Evolutionary conservation across 2,888 invertebrate genomes (phyloP).

Genomic region (Fissipunctia ypsillon): DNA sequence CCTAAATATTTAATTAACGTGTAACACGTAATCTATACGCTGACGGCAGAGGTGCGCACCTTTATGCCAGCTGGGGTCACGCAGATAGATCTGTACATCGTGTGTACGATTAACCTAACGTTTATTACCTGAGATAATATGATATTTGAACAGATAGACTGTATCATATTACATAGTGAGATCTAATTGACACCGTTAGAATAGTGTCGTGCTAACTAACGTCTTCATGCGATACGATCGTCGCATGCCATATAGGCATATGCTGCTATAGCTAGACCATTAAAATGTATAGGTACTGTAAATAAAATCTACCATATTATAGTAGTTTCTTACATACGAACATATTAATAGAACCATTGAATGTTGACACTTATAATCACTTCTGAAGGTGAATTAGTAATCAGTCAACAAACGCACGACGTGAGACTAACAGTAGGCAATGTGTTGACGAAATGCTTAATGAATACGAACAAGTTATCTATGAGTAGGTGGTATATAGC

Average conservation of each 20-base stretch:
- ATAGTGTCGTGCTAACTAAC: constrained; percentile 35
- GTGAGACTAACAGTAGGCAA: constrained; percentile 14
- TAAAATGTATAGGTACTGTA: constrained; percentile 11
- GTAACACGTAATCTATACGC: constrained; percentile 54
- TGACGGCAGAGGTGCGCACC: constrained; percentile 51
- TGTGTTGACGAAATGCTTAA: constrained; percentile 36
- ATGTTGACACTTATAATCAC: constrained; percentile 30
- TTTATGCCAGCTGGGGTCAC: constrained; percentile 57
- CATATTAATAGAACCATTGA: constrained; percentile 23
- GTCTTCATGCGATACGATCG: constrained; percentile 36
- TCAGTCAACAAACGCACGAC: constrained; percentile 40
- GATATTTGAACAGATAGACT: constrained; percentile 23
- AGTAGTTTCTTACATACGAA: background rate
- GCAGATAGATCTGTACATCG: constrained; percentile 37
- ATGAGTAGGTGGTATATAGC: constrained; percentile 39
- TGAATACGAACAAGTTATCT: constrained; percentile 41
- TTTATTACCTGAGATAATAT: constrained; percentile 43
- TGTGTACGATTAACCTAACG: constrained; percentile 37
- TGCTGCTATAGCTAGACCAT: constrained; percentile 18
- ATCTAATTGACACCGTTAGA: constrained; percentile 34
- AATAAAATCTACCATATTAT: constrained; percentile 18
- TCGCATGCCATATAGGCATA: constrained; percentile 14
- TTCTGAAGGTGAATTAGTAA: constrained; percentile 41
- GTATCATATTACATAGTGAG: constrained; percentile 29
- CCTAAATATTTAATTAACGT: constrained; percentile 54